Evolutionary conservation across 2,888 invertebrate genomes (phyloP), one percentile per base, ranked within the genome.

Genomic region (Aspidiotus destructor): DNA sequence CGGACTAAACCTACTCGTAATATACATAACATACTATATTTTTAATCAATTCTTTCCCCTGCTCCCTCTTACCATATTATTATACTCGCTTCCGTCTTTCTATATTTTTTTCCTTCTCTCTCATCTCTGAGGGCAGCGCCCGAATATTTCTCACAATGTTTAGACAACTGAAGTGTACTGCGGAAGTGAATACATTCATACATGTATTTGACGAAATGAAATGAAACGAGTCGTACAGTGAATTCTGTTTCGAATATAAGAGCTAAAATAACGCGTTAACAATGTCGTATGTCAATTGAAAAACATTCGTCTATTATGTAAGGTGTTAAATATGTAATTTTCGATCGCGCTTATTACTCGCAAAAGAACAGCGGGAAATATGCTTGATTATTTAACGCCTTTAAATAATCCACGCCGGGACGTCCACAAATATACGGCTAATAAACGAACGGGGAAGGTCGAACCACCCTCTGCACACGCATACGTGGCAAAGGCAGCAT

Each of bases 301-400:
- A 67, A 67, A 67, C 67, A 67, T 67, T 67, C 67, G 67, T 15
- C 58, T 58, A 58, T 67, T 63, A 63, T 61, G 61, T 68, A 68
- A 68, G 61, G 60, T 68, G 61, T 68, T 68, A 68, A 68, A 42
- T 61, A 68, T 67, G 60, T 67, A 67, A 67, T 67, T 67, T 61
- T 60, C 48, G 60, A 60, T 48, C 55, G 67, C 67, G 58, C 58
- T 44, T 55, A 55, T 55, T 67, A 62, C 52, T 28, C 11, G 67
- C 44, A 41, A 60, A 67, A 67, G 67, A 57, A 67, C 57, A 57
- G 58, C 58, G 58, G 67, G 67, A 48, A 67, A 67, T 58, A 54
- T 54, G 63, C 63, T 17, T 54, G 63, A 53, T 53, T 63, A 63
- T 63, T 67, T 60, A 58, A 58, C 58, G 58, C 67, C 67, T 58